Evolutionary conservation across 2,888 invertebrate genomes (phyloP).

Genomic region (Amiota communis): DNA sequence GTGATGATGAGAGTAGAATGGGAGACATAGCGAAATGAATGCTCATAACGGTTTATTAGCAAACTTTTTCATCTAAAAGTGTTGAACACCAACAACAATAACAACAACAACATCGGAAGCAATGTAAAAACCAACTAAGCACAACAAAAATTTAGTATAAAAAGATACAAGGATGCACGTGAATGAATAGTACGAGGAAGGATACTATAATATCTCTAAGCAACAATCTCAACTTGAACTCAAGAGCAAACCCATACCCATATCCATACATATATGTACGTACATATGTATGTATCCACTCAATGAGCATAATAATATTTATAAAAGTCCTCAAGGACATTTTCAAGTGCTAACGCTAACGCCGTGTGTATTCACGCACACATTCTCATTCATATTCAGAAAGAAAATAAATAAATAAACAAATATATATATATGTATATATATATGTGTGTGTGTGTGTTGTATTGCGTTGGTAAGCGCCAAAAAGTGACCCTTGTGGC

Average conservation of each 20-base stretch:
- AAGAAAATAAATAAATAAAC: too few relatives aligned
- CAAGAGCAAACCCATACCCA: slow-evolving; percentile 25
- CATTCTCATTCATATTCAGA: too few relatives aligned
- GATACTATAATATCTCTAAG: slow-evolving; percentile 2
- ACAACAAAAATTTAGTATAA: neutral
- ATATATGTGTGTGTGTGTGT: neutral
- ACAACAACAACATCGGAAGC: neutral
- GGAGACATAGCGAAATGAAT: neutral
- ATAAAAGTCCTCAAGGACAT: slow-evolving; percentile 66
- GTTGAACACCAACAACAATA: slow-evolving; percentile 20
- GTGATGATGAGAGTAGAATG: too few relatives aligned
- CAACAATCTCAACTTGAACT: slow-evolving; percentile 34
- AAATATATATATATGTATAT: neutral
- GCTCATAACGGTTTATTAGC: slow-evolving; percentile 32
- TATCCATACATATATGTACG: slow-evolving; percentile 13
- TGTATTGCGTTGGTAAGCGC: slow-evolving; percentile 19
- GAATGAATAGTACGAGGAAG: neutral
- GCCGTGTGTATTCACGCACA: neutral
- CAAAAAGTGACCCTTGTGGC: slow-evolving; percentile 62
- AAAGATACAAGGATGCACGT: neutral
- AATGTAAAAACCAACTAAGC: neutral
- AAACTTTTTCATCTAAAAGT: slow-evolving; percentile 33
- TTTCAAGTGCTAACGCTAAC: slow-evolving; percentile 41
- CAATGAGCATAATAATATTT: slow-evolving; percentile 64
- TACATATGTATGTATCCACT: slow-evolving; percentile 31